These are phyloP conservation scores for Lota lota DNA, from an alignment of 2,113 vertebrate genomes.

Conservation along the genomic window DNA sequence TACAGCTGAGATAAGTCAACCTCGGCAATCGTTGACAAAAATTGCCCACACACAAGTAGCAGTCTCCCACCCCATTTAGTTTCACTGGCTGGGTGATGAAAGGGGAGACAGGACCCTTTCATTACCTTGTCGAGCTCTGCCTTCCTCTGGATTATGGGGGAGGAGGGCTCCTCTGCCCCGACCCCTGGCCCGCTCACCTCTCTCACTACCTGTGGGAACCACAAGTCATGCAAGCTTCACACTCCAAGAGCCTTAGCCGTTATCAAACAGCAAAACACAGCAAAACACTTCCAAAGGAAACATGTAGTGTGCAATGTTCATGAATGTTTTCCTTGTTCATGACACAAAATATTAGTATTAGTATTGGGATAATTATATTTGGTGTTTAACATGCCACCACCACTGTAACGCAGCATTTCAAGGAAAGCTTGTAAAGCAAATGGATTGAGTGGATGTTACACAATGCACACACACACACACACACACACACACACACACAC, in stretches of 20 bases:
- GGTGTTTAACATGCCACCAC: too few relatives aligned
- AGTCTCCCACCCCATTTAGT: conserved; percentile 10
- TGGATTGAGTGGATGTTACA: too few relatives aligned
- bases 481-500: too few relatives aligned
- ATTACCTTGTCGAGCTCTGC: conserved; percentile 88
- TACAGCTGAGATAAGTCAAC: background rate
- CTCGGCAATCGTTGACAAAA: conserved; percentile 34
- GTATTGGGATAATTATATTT: too few relatives aligned
- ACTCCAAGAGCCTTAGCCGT: too few relatives aligned
- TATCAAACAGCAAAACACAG: too few relatives aligned
- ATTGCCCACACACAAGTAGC: conserved; percentile 47
- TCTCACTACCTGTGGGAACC: conserved; percentile 80
- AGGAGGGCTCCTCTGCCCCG: conserved; percentile 72
- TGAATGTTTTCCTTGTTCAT: too few relatives aligned
- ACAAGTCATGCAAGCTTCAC: background rate
- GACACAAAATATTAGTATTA: too few relatives aligned
- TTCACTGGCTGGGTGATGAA: conserved; percentile 18
- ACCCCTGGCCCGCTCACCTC: conserved; percentile 77
- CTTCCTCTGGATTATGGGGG: conserved; percentile 81
- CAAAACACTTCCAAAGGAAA: too few relatives aligned
- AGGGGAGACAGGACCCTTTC: conserved; percentile 14
- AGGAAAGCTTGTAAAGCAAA: too few relatives aligned
- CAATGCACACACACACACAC: background rate
- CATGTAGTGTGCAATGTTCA: too few relatives aligned
- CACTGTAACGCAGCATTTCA: too few relatives aligned